Conservation (phyloP, 2,113 vertebrate species). For the Synodontis membranacea region DNA sequence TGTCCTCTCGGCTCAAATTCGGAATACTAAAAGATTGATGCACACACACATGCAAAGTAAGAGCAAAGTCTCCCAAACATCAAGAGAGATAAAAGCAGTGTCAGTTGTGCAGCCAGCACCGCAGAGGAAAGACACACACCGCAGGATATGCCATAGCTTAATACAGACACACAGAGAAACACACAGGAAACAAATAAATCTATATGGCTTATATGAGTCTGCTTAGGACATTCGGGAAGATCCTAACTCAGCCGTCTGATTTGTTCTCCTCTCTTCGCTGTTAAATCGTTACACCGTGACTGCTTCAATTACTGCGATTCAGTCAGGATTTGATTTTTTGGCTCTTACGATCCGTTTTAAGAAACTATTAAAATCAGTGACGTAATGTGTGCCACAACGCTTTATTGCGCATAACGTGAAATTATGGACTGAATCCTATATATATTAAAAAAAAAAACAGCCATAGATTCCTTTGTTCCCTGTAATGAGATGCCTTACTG, state of each 20-base stretch:
- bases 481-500: background rate
- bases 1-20: background rate
- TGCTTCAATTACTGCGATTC: background rate
- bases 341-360: background rate
- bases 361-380: background rate
- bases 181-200: slow-evolving; percentile 47
- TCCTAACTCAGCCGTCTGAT: background rate
- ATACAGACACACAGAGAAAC: slow-evolving; percentile 25
- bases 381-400: background rate
- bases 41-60: background rate
- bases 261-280: background rate
- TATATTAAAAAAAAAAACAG: background rate
- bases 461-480: slow-evolving; percentile 46
- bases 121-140: slow-evolving; percentile 2
- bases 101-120: slow-evolving; percentile 24
- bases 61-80: background rate
- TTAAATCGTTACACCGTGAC: background rate
- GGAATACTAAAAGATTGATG: background rate
- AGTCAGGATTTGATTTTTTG: background rate
- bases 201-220: slow-evolving; percentile 30
- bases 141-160: slow-evolving; percentile 11
- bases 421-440: background rate
- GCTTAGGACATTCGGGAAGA: background rate
- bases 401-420: background rate
- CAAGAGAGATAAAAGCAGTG: slow-evolving; percentile 26